Base-by-base conservation (phyloP, 2,888 invertebrate genomes). In the Andrena bucephala region DNA sequence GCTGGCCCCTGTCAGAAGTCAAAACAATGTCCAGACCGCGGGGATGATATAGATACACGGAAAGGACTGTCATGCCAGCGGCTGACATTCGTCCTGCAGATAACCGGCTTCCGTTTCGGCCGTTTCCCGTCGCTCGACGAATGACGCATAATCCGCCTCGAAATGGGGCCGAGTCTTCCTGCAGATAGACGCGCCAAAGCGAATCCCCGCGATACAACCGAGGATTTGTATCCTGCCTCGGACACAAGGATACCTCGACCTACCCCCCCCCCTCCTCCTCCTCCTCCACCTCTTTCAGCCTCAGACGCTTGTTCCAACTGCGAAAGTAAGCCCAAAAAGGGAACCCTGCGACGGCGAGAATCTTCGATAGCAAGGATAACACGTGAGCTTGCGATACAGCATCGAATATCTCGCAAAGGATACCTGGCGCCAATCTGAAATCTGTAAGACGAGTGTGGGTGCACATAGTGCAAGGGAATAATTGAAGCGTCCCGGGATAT, bases 101-200 rank as follows among this genome's bases (percentile, higher is more conserved):
- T 86, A 86, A 86, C 85, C 71, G 59, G 81, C 79, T 84, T 81
- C 87, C 84, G 81, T 82, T 88, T 68, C 68, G 65, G 68, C 62
- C 36, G 68, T 29, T 83, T 83, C 88, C 88, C 72, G 85, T 57
- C 70, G 48, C 63, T 62, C 81, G 78, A 65, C 81, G 80, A 85
- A 83, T 81, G 80, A 86, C 77, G 81, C 81, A 87, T 85, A 87
- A 87, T 84, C 76, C 81, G 16, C 67, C 20, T 52, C 65, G 81
- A 72, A 79, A 78, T 60, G 70, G 72, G 65, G 69, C 63, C 52
- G 65, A 42, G 57, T 70, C 70, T 83, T 78, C 81, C 68, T 57
- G 57, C 57, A 68, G 78, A 83, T 66, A 60, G 75, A 80, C 42
- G 79, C 50, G 66, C 75, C 77, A 62, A 76, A 76, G 74, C 62